These are phyloP conservation scores for Brevimyrus niger DNA, from an alignment of 2,113 vertebrate genomes.

Conservation along the genomic window DNA sequence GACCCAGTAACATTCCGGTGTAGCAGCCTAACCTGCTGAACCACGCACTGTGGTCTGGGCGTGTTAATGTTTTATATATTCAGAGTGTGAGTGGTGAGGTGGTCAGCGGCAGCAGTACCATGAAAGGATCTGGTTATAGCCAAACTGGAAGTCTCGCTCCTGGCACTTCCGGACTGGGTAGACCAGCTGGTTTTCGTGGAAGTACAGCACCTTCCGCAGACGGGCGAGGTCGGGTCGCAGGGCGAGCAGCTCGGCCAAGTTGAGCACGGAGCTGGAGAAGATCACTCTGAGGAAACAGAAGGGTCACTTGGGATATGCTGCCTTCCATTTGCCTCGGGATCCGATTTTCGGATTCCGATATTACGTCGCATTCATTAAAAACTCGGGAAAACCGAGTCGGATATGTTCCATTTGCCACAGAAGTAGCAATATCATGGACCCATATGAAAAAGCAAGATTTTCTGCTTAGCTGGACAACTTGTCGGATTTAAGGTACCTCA, in stretches of 20 bases:
- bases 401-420: too few species aligned
- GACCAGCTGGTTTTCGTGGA: slow-evolving; percentile 92
- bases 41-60: background rate
- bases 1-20: background rate
- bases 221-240: slow-evolving; percentile 83
- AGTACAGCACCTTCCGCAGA: slow-evolving; percentile 89
- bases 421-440: too few species aligned
- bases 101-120: slow-evolving; percentile 44
- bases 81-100: background rate
- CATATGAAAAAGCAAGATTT: too few species aligned
- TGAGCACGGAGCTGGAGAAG: slow-evolving; percentile 88
- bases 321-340: too few species aligned
- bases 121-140: slow-evolving; percentile 72
- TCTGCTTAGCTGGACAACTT: too few species aligned
- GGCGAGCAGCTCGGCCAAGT: slow-evolving; percentile 83
- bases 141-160: slow-evolving; percentile 84
- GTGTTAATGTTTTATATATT: background rate
- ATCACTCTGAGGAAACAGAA: slow-evolving; percentile 77
- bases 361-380: too few species aligned
- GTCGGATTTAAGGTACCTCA: too few species aligned
- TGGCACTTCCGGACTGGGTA: slow-evolving; percentile 89
- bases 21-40: background rate
- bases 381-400: too few species aligned
- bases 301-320: too few species aligned
- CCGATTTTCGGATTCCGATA: too few species aligned